These are phyloP conservation scores for Coendou prehensilis DNA, from an alignment of 2,797 vertebrate species.

Conservation along the genomic window DNA sequence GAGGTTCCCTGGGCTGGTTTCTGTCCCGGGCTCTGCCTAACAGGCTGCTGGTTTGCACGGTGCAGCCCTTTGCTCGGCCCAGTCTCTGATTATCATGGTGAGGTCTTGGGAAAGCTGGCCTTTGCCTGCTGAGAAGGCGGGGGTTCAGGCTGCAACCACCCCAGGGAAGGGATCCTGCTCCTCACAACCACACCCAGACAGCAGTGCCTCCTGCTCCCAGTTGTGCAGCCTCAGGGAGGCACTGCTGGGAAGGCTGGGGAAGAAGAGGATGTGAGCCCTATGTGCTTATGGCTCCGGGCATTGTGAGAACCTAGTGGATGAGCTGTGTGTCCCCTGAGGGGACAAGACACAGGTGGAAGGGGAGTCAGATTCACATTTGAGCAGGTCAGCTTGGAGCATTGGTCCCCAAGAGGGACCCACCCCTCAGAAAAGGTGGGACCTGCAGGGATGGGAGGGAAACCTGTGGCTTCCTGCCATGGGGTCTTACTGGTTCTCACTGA, in stretches of 20 bases:
- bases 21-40: background rate
- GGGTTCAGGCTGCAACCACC: no score
- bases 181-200: background rate
- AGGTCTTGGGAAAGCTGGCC: background rate
- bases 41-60: background rate
- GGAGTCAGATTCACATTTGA: background rate
- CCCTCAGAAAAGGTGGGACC: background rate
- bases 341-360: background rate
- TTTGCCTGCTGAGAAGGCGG: background rate
- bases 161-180: background rate
- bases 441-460: background rate
- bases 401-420: background rate
- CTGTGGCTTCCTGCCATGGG: background rate
- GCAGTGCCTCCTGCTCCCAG: background rate
- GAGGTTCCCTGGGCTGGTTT: background rate
- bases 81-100: background rate
- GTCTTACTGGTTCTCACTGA: background rate
- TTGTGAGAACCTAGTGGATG: background rate
- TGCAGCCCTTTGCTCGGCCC: background rate
- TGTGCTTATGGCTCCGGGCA: background rate
- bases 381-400: background rate
- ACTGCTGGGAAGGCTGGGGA: background rate
- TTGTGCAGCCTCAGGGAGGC: background rate
- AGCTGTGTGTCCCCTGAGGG: accelerated
- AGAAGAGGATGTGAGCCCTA: background rate